phyloP scores from a whole-genome alignment of 2,797 vertebrate species.

The Acomys russatus region DNA sequence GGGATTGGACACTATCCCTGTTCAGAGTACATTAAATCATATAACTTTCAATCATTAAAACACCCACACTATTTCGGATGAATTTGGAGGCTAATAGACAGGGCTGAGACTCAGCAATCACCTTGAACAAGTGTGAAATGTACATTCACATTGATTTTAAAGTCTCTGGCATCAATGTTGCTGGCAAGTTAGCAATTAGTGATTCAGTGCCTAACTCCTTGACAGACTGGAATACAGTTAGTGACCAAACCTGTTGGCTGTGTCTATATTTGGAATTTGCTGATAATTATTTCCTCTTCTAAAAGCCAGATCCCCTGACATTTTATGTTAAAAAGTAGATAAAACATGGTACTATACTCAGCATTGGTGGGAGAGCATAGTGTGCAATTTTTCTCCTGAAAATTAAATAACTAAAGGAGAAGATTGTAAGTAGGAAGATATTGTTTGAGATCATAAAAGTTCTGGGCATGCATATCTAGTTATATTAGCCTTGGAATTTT shows the following conservation, averaged over 20 bases:
- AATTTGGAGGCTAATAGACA: neutral
- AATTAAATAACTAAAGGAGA: slow-evolving; percentile 25
- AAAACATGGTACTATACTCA: neutral
- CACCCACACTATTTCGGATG: neutral
- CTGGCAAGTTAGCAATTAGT: neutral
- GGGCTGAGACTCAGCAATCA: neutral
- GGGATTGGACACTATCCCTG: neutral
- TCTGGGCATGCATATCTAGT: neutral
- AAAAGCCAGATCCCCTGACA: slow-evolving; percentile 48
- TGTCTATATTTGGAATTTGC: slow-evolving; percentile 55
- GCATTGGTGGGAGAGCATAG: neutral
- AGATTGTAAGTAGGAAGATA: neutral
- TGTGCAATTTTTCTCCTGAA: slow-evolving; percentile 51
- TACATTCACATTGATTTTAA: slow-evolving; percentile 14
- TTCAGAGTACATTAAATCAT: slow-evolving; percentile 48
- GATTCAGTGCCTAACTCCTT: neutral
- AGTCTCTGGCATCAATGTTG: neutral
- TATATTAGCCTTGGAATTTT: neutral
- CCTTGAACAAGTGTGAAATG: neutral
- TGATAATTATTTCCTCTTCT: slow-evolving; percentile 58
- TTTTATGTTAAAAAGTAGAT: slow-evolving; percentile 34
- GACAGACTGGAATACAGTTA: slow-evolving; percentile 23
- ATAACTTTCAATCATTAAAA: slow-evolving; percentile 51
- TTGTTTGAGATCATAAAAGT: neutral
- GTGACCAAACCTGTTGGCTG: slow-evolving; percentile 21